Conservation (phyloP, 2,113 vertebrate genomes). For the Spea multiplicata region DNA sequence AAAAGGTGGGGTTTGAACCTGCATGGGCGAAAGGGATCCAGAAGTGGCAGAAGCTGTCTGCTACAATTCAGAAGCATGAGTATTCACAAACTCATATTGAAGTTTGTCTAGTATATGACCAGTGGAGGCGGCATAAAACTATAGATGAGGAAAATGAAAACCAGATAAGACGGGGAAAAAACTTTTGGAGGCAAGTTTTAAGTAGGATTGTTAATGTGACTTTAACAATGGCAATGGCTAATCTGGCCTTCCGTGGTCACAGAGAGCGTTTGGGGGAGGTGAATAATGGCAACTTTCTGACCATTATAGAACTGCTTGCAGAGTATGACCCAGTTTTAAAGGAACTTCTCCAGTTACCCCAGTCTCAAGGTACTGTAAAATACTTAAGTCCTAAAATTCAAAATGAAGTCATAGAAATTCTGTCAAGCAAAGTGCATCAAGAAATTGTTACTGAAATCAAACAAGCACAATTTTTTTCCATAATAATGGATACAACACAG, state of each 20-base stretch:
- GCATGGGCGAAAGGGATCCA: no score
- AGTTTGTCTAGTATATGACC: no score
- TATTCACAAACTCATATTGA: no score
- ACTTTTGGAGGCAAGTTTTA: no score
- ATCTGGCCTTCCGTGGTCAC: background rate
- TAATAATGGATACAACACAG: background rate
- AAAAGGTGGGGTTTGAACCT: no score
- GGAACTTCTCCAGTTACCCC: background rate
- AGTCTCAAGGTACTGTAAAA: background rate
- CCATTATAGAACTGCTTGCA: background rate
- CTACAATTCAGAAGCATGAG: no score
- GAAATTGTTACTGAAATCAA: background rate
- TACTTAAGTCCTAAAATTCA: background rate
- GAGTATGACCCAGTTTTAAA: background rate
- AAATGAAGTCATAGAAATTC: background rate
- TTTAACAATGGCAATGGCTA: background rate
- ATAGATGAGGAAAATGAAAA: no score
- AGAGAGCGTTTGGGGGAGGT: no score
- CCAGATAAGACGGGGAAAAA: no score
- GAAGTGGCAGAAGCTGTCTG: no score
- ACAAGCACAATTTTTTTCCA: background rate
- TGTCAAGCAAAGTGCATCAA: background rate
- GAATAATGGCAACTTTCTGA: no score
- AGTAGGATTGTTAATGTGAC: background rate
- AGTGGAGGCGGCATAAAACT: no score